A percentile compares a stretch with the other conserved stretches of the same genome.
Conservation (phyloP, 2,797 vertebrate species). For the Yasuhikotakia modesta region DNA sequence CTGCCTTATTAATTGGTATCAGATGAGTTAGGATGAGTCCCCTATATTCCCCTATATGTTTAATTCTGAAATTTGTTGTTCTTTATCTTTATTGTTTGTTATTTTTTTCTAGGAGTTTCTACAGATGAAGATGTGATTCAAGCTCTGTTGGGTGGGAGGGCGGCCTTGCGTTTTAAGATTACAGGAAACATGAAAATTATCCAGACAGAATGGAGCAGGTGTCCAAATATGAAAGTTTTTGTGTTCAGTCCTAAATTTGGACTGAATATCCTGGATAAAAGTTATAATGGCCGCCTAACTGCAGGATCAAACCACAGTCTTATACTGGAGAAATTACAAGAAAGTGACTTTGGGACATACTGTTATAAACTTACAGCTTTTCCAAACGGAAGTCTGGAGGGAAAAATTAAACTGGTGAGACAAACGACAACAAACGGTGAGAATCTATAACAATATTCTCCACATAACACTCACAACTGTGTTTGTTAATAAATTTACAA, state of each 20-base stretch:
- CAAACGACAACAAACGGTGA: neutral
- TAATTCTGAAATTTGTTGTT: neutral
- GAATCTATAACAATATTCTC: neutral
- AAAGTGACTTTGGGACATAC: constrained; percentile 45
- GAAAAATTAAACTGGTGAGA: constrained; percentile 24
- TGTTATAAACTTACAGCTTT: constrained; percentile 48
- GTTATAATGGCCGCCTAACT: constrained; percentile 4
- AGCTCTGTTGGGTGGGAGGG: constrained; percentile 20
- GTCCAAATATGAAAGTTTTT: neutral
- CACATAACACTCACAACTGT: neutral
- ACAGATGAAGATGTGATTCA: constrained; percentile 4
- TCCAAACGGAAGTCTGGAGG: constrained; percentile 36
- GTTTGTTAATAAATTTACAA: neutral
- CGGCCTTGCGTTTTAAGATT: constrained; percentile 10
- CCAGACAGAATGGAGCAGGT: constrained; percentile 39
- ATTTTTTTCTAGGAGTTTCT: neutral
- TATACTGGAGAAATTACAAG: constrained; percentile 23
- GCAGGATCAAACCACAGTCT: constrained; percentile 18
- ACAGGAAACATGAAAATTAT: neutral
- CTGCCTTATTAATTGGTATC: too few species aligned
- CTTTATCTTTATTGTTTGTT: neutral
- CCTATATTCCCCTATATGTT: neutral
- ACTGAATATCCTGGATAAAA: neutral
- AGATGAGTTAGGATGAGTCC: too few species aligned
- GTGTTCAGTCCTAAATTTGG: neutral